Percentiles rank a stretch among this genome's conserved stretches.
These are phyloP conservation scores for Burhinus bistriatus DNA, from an alignment of 2,113 vertebrate genomes.

Conservation along the genomic window DNA sequence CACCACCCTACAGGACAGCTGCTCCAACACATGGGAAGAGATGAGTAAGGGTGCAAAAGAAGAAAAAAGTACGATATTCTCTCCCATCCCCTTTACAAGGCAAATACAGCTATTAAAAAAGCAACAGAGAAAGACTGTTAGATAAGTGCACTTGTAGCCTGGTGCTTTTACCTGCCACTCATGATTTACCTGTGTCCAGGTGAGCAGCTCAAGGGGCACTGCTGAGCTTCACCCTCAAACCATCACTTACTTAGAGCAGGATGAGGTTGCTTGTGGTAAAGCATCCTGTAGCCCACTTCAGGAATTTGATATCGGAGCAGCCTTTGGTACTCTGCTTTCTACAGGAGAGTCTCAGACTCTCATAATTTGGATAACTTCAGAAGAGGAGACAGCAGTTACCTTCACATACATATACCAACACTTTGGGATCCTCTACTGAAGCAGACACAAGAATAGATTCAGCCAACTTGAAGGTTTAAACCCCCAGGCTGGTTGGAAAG, in stretches of 20 bases:
- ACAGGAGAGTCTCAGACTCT: background rate
- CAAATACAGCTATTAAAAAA: background rate
- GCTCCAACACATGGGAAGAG: background rate
- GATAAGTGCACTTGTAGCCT: background rate
- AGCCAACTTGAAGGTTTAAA: background rate
- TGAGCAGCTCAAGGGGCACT: background rate
- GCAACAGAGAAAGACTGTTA: background rate
- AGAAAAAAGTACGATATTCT: background rate
- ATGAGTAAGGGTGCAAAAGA: background rate
- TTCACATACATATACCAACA: background rate
- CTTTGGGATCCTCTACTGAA: background rate
- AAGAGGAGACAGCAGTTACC: background rate
- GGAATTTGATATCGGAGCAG: background rate
- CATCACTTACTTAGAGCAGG: background rate
- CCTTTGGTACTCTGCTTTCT: background rate
- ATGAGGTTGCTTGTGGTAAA: background rate
- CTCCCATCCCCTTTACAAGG: background rate
- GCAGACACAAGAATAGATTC: background rate
- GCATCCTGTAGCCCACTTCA: background rate
- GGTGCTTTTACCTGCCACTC: background rate
- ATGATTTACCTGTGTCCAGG: background rate
- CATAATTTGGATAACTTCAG: background rate
- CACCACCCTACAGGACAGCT: constrained; percentile 11
- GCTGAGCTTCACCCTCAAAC: background rate
- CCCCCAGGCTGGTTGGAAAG: background rate